Base-by-base conservation (phyloP, 1,140 invertebrate species). In the Neelides sp. region DNA sequence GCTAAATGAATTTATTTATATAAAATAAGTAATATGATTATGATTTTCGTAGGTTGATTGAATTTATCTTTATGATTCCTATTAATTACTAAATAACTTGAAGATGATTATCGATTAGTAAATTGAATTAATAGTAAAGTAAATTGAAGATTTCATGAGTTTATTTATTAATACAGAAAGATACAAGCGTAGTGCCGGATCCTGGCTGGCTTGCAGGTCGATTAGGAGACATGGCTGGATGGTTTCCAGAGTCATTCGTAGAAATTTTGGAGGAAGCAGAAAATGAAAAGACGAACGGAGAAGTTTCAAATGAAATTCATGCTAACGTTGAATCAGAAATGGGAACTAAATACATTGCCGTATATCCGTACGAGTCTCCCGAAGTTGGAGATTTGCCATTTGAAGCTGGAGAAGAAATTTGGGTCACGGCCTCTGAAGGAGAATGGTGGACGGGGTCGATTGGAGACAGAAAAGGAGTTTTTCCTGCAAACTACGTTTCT, bases 401-500 rank as follows among this genome's bases (percentile, higher is more conserved):
- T 66, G 80, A 85, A 60, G 83, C 82, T 48, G 91, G 91, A 1
- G 93, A 98, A 67, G 73, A 85, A 49, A 84, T 98, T 46, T 71
- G 79, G 52, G 89, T 95, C 1, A 76, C 77, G 3, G 82, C 91
- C 57, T 82, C 85, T 57, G 89, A 95, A 56, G 92, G 90, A 4
- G 92, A 98, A 64, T 98, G 94, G 94, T 98, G 94, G 94, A 95
- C 91, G 8, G 95, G 95, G 30, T 77, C 76, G 42, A 80, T 94
- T 59, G 86, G 78, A 34, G 79, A 79, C 32, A 78, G 79, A 54
- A 77, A 74, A 12, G 95, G 95, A 19, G 92, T 98, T 54, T 98
- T 98, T 69, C 95, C 95, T 1, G 87, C 83, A 1, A 93, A 92
- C 74, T 92, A 91, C 68, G 87, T 92, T 17, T 77, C 82, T 61